These are phyloP conservation scores for Xestia ashworthii DNA, from an alignment of 2,888 invertebrate species.

Conservation along the genomic window DNA sequence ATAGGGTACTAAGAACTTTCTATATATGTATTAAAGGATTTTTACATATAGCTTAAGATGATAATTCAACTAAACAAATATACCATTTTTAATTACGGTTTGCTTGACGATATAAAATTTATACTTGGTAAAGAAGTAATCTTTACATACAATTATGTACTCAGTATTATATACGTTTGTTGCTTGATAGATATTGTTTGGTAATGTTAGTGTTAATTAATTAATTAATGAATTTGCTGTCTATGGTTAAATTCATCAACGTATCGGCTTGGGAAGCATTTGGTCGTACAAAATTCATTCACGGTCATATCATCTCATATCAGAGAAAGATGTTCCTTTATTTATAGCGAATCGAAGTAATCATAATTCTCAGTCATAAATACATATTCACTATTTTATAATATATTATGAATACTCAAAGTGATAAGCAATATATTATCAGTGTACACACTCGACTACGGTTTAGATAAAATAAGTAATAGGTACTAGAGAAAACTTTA, in stretches of 20 bases:
- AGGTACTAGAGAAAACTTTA: neutral
- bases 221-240: conserved; percentile 61
- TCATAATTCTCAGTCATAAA: conserved; percentile 51
- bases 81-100: conserved; percentile 72
- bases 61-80: conserved; percentile 72
- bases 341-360: conserved; percentile 59
- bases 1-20: conserved; percentile 77
- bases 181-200: conserved; percentile 66
- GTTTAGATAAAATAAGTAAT: neutral
- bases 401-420: conserved; percentile 24
- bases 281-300: conserved; percentile 85
- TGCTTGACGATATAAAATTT: conserved; percentile 74
- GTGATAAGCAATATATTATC: conserved; percentile 18
- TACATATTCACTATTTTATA: conserved; percentile 53
- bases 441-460: conserved; percentile 29
- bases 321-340: conserved; percentile 70
- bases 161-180: conserved; percentile 75
- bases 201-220: conserved; percentile 59
- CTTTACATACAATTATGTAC: conserved; percentile 66
- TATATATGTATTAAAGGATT: conserved; percentile 72
- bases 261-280: conserved; percentile 70
- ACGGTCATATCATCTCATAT: conserved; percentile 89
- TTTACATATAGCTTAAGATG: conserved; percentile 80
- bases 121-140: conserved; percentile 71
- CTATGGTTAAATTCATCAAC: conserved; percentile 52